Evolutionary conservation across 2,797 vertebrate genomes (phyloP), one percentile per base, ranked within the genome.

Genomic region (Melanotaenia maccullochi): DNA sequence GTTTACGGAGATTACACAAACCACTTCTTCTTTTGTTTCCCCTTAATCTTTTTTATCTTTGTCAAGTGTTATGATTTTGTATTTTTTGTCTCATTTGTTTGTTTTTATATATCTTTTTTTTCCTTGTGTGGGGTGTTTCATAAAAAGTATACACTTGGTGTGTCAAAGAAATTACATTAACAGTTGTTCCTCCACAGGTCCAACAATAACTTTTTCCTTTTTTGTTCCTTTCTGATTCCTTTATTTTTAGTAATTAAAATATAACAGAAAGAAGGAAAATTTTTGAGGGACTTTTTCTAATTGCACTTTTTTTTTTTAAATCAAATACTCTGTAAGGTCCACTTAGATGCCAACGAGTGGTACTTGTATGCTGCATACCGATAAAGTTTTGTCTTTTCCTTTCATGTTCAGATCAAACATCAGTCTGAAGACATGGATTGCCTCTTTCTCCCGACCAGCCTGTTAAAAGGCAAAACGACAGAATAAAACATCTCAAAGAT

Each of bases 401-500:
- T 72, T 59, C 68, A 84, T 84, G 84, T 95, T 95, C 32, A 94
- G 18, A 18, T 76, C 33, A 75, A 92, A 94, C 92, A 95, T 94
- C 69, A 74, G 9, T 47, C 73, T 79, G 78, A 95, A 95, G 42
- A 95, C 94, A 0, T 6, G 67, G 32, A 93, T 59, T 0, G 94
- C 94, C 65, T 94, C 94, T 28, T 62, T 71, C 73, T 93, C 93
- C 1, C 18, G 86, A 1, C 87, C 87, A 4, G 79, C 75, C 94
- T 95, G 78, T 14, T 24, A 61, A 70, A 42, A 73, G 18, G 82
- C 38, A 60, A 9, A 11, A 18, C 16, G 14, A n/a, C 20, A 49
- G 20, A 16, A n/a, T 1, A 5, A 36, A 18, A 68, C 59, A 49
- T 3, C 12, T 65, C 0, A 65, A 40, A 57, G 5, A 14, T 8